Evolutionary conservation across 1,140 invertebrate species (phyloP).

Genomic region (Drosophila aff.): DNA sequence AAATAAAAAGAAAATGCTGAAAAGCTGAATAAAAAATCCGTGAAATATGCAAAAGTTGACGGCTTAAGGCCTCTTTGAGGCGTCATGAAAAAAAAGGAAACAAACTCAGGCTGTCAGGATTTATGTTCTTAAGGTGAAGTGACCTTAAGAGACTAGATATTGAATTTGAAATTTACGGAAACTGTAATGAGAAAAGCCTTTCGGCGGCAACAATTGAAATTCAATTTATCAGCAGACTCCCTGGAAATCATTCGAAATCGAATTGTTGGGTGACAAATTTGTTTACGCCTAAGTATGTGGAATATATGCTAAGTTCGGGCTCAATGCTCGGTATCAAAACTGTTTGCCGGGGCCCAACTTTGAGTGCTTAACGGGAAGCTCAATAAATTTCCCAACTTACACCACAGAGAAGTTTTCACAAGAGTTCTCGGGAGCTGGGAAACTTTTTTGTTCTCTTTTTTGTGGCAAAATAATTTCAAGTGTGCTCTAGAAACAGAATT

Average conservation of each 20-base stretch:
- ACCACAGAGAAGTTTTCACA: constrained; percentile 35
- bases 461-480: constrained; percentile 37
- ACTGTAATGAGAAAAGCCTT: constrained; percentile 20
- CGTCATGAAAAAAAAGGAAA: constrained; percentile 14
- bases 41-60: constrained; percentile 54
- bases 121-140: constrained; percentile 55
- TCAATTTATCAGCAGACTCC: constrained; percentile 47
- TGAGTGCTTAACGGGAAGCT: constrained; percentile 38
- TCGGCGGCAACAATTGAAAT: constrained; percentile 17
- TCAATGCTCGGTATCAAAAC: constrained; percentile 25
- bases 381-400: constrained; percentile 43
- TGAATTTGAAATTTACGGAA: constrained; percentile 23
- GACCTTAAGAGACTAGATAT: constrained; percentile 41
- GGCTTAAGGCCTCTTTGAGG: constrained; percentile 43
- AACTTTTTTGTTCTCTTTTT: constrained; percentile 26
- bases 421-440: constrained; percentile 4
- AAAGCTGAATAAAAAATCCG: constrained; percentile 22
- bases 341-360: constrained; percentile 36
- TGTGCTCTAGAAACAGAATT: constrained; percentile 41
- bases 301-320: constrained; percentile 17
- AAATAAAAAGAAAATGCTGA: constrained; percentile 45
- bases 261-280: constrained; percentile 25
- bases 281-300: constrained; percentile 34
- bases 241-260: constrained; percentile 1
- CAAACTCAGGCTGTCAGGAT: constrained; percentile 50